Conservation (phyloP, 2,113 vertebrate species). For the Kryptolebias marmoratus region DNA sequence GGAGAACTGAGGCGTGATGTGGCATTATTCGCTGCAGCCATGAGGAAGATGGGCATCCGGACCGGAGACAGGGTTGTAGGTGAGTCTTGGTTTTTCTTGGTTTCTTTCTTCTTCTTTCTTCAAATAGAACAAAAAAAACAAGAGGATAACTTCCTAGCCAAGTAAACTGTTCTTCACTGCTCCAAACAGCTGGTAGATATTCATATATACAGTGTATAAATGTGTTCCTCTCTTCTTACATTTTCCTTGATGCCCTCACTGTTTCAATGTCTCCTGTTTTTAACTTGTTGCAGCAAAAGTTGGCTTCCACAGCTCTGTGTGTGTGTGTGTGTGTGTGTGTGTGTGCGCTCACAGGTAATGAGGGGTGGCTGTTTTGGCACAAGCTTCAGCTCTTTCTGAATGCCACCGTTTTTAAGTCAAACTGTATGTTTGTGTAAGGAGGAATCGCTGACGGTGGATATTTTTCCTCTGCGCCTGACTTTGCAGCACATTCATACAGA, state of each 20-base stretch:
- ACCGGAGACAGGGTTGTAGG: slow-evolving; percentile 92
- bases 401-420: slow-evolving; percentile 35
- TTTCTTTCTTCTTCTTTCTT: not conserved
- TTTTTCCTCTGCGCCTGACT: not conserved
- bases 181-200: too few relatives aligned
- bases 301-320: too few relatives aligned
- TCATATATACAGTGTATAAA: not conserved
- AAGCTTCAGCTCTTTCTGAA: slow-evolving; percentile 42
- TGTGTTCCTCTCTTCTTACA: not conserved
- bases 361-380: slow-evolving; percentile 25
- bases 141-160: not conserved
- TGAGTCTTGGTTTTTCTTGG: slow-evolving; percentile 70
- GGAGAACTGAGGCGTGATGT: slow-evolving; percentile 88
- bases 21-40: slow-evolving; percentile 91
- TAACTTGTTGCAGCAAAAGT: not conserved
- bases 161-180: not conserved
- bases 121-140: not conserved
- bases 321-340: not conserved
- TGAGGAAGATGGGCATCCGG: slow-evolving; percentile 93
- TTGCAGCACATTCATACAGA: not conserved
- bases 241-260: not conserved
- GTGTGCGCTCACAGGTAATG: not conserved
- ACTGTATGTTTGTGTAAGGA: slow-evolving; percentile 48
- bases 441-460: not conserved
- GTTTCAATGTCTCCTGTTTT: not conserved